Conservation (phyloP, 2,113 vertebrate genomes). For the Diphyllodes magnificus region DNA sequence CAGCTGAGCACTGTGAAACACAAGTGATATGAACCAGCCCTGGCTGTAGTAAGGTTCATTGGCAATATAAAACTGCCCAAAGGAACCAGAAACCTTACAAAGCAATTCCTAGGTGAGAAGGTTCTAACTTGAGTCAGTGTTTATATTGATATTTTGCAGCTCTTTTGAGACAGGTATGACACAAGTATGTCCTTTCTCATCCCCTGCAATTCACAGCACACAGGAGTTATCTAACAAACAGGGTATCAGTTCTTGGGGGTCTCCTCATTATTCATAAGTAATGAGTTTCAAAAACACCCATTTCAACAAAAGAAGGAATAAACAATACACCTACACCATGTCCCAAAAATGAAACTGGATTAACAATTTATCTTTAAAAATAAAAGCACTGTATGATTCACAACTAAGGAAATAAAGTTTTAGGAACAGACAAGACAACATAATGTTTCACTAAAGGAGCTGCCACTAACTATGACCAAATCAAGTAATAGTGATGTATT, state of each 20-base stretch:
- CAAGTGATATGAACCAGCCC: background rate
- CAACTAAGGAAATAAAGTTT: background rate
- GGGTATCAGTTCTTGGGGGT: background rate
- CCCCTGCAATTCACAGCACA: fast-evolving
- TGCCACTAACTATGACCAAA: background rate
- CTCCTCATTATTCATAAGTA: background rate
- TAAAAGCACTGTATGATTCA: background rate
- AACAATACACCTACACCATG: background rate
- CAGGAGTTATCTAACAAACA: background rate
- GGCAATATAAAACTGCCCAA: background rate
- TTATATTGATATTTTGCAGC: background rate
- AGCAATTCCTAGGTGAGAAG: background rate
- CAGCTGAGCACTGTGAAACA: background rate
- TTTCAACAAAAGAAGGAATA: background rate
- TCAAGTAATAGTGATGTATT: background rate
- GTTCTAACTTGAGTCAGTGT: background rate
- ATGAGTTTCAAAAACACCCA: background rate
- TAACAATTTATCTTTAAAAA: background rate
- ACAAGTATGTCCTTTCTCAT: background rate
- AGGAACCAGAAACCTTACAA: background rate
- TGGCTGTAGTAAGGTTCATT: background rate
- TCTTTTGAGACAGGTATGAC: background rate
- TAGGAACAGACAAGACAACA: background rate
- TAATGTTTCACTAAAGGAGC: background rate
- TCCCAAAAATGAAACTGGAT: background rate